Conservation (phyloP, 2,888 invertebrate species). For the Mellilla xanthometata region DNA sequence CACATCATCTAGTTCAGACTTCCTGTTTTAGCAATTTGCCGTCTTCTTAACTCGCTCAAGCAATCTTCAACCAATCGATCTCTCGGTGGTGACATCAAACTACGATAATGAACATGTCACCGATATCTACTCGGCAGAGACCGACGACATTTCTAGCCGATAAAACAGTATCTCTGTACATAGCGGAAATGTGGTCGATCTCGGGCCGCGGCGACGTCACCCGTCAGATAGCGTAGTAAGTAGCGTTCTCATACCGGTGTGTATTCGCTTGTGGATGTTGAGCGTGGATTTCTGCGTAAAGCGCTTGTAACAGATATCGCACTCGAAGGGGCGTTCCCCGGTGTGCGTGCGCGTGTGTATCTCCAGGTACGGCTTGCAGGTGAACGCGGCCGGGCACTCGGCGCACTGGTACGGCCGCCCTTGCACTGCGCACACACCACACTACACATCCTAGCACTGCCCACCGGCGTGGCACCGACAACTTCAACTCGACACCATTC, state of each 20-base stretch:
- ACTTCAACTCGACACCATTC: slow-evolving; percentile 43
- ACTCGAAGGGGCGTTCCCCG: slow-evolving; percentile 81
- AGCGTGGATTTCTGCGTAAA: slow-evolving; percentile 83
- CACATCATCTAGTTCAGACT: slow-evolving; percentile 66
- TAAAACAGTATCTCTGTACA: not conserved
- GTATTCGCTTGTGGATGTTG: slow-evolving; percentile 83
- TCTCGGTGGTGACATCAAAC: slow-evolving; percentile 24
- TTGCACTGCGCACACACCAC: slow-evolving; percentile 66
- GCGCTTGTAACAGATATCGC: slow-evolving; percentile 82
- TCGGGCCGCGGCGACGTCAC: slow-evolving; percentile 14
- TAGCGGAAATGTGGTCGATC: slow-evolving; percentile 37
- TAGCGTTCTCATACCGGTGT: slow-evolving; percentile 70
- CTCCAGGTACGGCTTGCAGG: slow-evolving; percentile 84
- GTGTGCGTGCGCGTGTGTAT: slow-evolving; percentile 85
- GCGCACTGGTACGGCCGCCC: slow-evolving; percentile 81
- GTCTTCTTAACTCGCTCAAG: slow-evolving; percentile 60
- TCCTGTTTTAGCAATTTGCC: slow-evolving; percentile 73
- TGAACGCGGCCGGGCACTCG: slow-evolving; percentile 83
- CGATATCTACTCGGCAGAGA: slow-evolving; percentile 25
- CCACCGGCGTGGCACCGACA: slow-evolving; percentile 78
- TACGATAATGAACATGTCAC: slow-evolving; percentile 11
- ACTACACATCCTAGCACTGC: slow-evolving; percentile 22
- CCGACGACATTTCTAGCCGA: slow-evolving; percentile 34
- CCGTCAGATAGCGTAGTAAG: slow-evolving; percentile 19
- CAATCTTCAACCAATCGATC: slow-evolving; percentile 22